Evolutionary conservation across 1,140 invertebrate genomes (phyloP).

Genomic region (Zaprionus gabonicus): DNA sequence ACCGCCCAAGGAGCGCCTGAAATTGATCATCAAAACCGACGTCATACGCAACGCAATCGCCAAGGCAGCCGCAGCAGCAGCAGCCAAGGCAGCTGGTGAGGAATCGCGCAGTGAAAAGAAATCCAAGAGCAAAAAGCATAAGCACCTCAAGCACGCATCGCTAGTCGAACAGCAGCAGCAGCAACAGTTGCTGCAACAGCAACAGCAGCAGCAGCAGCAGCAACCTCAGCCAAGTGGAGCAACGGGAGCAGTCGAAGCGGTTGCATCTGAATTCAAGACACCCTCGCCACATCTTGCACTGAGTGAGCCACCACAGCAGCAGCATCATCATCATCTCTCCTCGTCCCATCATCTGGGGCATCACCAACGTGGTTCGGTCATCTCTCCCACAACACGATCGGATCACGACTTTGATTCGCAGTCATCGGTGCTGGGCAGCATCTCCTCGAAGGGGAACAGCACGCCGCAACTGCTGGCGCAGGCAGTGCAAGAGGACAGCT

Average conservation of each 20-base stretch:
- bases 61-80: conserved; percentile 71
- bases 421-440: conserved; percentile 82
- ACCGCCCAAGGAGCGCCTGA: conserved; percentile 84
- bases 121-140: conserved; percentile 81
- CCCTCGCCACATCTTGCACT: conserved; percentile 85
- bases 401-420: conserved; percentile 84
- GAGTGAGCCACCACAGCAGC: conserved; percentile 70
- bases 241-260: conserved; percentile 24
- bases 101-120: conserved; percentile 78
- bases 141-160: conserved; percentile 76
- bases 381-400: conserved; percentile 70
- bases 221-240: conserved; percentile 14
- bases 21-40: conserved; percentile 83
- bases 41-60: conserved; percentile 80
- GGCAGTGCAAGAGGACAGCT: conserved; percentile 76
- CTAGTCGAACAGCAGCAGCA: conserved; percentile 44
- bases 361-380: conserved; percentile 56
- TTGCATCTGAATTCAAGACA: conserved; percentile 83
- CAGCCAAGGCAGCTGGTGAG: conserved; percentile 52
- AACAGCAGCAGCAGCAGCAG: conserved; percentile 74
- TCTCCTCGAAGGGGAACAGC: conserved; percentile 82
- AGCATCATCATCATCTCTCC: conserved; percentile 33
- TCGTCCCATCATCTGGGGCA: conserved; percentile 42
- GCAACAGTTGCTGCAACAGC: conserved; percentile 56
- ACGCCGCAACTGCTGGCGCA: conserved; percentile 72